phyloP scores from a whole-genome alignment of 2,113 vertebrate genomes.

The Perognathus longimembris region DNA sequence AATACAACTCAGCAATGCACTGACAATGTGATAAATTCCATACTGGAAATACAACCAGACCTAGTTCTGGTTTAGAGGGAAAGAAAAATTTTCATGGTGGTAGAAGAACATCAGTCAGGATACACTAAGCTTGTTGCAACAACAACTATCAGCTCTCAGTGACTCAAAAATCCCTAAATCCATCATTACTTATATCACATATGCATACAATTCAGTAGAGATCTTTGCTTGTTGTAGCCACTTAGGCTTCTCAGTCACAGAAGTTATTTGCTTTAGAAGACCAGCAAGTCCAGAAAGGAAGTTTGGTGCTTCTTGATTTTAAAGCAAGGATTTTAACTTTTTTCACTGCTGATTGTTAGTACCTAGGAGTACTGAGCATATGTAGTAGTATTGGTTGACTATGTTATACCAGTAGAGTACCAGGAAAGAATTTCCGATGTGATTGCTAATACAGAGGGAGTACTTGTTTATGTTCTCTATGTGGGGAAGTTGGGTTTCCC shows the following conservation, averaged over 20 bases:
- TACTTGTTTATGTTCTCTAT: neutral
- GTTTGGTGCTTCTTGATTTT: neutral
- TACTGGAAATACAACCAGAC: neutral
- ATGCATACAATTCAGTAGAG: neutral
- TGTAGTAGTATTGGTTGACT: neutral
- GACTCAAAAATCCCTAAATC: neutral
- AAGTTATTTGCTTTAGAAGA: neutral
- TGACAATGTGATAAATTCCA: neutral
- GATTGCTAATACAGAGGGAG: neutral
- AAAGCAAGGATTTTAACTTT: slow-evolving; percentile 23
- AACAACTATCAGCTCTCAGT: neutral
- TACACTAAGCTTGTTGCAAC: neutral
- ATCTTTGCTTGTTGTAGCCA: neutral
- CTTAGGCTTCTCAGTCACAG: neutral
- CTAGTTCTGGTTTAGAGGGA: neutral
- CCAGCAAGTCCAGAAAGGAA: neutral
- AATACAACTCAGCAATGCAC: neutral
- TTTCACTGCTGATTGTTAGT: neutral
- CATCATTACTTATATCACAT: neutral
- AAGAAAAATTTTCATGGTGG: neutral
- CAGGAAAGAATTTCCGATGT: neutral
- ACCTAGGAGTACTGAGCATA: neutral
- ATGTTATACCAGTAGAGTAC: neutral
- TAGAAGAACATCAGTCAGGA: neutral
- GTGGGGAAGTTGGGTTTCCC: neutral